Percentiles rank a stretch among this genome's conserved stretches.
phyloP scores from a whole-genome alignment of 2,113 vertebrate genomes.

The Carollia perspicillata region DNA sequence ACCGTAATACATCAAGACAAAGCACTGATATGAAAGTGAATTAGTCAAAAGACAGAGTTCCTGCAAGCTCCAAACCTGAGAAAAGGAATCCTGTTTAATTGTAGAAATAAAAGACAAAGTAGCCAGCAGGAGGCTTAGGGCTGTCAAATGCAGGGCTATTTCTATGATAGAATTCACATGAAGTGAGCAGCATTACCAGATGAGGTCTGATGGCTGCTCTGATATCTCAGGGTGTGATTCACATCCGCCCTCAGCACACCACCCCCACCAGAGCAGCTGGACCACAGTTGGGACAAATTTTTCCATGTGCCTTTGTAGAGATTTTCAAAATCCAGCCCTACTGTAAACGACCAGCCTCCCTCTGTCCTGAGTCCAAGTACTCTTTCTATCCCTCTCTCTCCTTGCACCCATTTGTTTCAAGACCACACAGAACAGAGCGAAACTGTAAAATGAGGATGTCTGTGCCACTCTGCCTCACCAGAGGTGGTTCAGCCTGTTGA shows the following conservation, averaged over 20 bases:
- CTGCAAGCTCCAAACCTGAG: slow-evolving; percentile 64
- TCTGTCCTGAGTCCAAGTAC: background rate
- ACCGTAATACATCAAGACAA: slow-evolving; percentile 81
- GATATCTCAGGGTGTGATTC: background rate
- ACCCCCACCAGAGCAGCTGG: background rate
- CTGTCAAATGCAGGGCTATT: slow-evolving; percentile 48
- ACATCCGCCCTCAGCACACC: background rate
- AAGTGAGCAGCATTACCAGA: background rate
- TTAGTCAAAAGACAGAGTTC: slow-evolving; percentile 81
- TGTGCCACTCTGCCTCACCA: background rate
- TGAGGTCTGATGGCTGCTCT: background rate
- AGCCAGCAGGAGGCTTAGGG: slow-evolving; percentile 46
- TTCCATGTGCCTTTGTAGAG: background rate
- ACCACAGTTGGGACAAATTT: background rate
- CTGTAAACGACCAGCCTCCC: background rate
- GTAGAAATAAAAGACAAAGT: slow-evolving; percentile 71
- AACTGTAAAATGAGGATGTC: background rate
- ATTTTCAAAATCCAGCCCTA: background rate
- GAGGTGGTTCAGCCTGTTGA: background rate
- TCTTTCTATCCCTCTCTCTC: background rate
- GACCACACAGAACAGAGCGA: background rate
- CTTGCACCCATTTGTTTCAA: background rate
- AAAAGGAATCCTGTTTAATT: slow-evolving; percentile 72
- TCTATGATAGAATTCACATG: slow-evolving; percentile 56
- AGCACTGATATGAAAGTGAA: slow-evolving; percentile 78